Conservation (phyloP, 2,797 vertebrate species). For the Acanthis flammea region DNA sequence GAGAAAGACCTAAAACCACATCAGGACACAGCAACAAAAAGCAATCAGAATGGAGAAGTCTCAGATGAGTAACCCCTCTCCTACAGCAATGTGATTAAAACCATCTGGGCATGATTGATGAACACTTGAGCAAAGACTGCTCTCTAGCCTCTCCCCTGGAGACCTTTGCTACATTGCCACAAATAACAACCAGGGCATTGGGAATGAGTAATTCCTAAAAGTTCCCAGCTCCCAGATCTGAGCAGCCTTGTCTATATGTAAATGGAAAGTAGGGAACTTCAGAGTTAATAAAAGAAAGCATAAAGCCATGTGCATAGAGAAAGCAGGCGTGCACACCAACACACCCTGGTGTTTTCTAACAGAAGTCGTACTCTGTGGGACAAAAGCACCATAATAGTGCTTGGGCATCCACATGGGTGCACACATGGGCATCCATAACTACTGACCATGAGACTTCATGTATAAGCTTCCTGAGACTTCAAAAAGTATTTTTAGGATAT, state of each 20-base stretch:
- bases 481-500: not conserved
- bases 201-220: not conserved
- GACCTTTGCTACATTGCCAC: not conserved
- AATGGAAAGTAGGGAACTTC: not conserved
- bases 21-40: not conserved
- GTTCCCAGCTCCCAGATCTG: not conserved
- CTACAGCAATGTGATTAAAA: not conserved
- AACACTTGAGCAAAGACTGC: not conserved
- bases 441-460: not conserved
- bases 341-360: conserved; percentile 13
- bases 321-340: conserved; percentile 48
- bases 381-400: not conserved
- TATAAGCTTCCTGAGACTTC: not conserved
- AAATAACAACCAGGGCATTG: not conserved
- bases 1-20: conserved; percentile 85
- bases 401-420: not conserved
- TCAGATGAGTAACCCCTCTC: not conserved
- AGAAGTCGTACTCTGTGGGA: conserved; percentile 58
- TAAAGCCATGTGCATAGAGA: conserved; percentile 52
- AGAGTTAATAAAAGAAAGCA: conserved; percentile 41
- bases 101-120: not conserved
- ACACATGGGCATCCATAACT: not conserved
- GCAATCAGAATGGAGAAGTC: not conserved
- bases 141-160: not conserved
- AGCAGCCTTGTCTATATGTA: not conserved